A percentile compares a stretch with the other conserved stretches of the same genome.
Conservation (phyloP, 2,797 vertebrate species). For the Enteromius afrohamiltoni region DNA sequence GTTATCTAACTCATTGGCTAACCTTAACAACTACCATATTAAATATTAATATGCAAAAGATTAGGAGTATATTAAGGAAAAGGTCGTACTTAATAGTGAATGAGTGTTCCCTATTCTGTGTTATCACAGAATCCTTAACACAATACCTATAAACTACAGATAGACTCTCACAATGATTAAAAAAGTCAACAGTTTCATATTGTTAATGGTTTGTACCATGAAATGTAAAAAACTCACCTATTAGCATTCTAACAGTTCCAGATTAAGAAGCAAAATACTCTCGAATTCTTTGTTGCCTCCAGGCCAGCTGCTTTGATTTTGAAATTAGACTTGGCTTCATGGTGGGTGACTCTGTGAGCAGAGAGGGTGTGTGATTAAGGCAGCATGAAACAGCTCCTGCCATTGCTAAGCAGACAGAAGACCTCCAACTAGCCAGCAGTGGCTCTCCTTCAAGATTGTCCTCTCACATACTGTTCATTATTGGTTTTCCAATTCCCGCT, state of each 20-base stretch:
- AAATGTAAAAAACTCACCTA: constrained; percentile 7
- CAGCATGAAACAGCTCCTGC: constrained; percentile 10
- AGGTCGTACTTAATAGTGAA: too few relatives aligned
- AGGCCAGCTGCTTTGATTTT: constrained; percentile 20
- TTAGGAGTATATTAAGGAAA: too few relatives aligned
- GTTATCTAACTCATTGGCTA: too few relatives aligned
- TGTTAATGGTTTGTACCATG: background rate
- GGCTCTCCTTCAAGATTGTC: constrained; percentile 55
- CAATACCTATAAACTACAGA: background rate
- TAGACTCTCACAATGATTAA: background rate
- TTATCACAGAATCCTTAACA: background rate
- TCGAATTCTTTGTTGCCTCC: constrained; percentile 13
- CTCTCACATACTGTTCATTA: constrained; percentile 35
- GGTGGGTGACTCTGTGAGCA: constrained; percentile 11
- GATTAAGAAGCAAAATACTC: constrained; percentile 8
- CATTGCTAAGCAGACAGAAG: constrained; percentile 43
- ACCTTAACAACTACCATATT: too few relatives aligned
- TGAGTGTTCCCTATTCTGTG: too few relatives aligned
- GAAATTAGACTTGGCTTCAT: constrained; percentile 19
- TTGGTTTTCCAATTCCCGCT: constrained; percentile 27
- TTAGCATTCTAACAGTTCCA: constrained; percentile 29
- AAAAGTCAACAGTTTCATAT: background rate
- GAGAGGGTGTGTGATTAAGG: constrained; percentile 25
- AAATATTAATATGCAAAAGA: too few relatives aligned
- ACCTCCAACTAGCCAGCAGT: constrained; percentile 52